Conservation (phyloP, 2,797 vertebrate genomes). For the Triplophysa bombifrons region DNA sequence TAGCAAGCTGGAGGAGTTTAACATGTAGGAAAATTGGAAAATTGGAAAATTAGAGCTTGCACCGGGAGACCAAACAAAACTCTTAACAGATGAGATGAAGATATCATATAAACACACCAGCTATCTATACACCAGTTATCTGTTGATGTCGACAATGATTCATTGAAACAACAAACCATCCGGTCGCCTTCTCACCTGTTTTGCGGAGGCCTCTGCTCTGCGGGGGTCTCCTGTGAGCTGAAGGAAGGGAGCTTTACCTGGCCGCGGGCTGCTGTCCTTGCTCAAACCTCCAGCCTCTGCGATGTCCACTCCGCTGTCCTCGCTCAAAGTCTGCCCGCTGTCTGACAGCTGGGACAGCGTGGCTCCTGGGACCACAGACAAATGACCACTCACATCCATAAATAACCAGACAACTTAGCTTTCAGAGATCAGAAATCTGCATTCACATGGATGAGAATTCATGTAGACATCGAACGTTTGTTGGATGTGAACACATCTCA, state of each 20-base stretch:
- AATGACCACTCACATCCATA: slow-evolving; percentile 27
- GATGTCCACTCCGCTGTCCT: slow-evolving; percentile 96
- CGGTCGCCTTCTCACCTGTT: slow-evolving; percentile 69
- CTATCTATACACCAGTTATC: neutral
- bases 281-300: slow-evolving; percentile 78
- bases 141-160: neutral
- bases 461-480: slow-evolving; percentile 4
- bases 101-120: neutral
- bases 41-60: slow-evolving; percentile 16
- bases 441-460: slow-evolving; percentile 7
- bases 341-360: slow-evolving; percentile 93
- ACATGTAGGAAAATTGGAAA: slow-evolving; percentile 3
- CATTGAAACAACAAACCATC: neutral
- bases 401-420: slow-evolving; percentile 14
- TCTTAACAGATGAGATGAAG: neutral
- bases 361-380: slow-evolving; percentile 74
- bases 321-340: slow-evolving; percentile 95
- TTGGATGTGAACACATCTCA: neutral
- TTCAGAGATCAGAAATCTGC: slow-evolving; percentile 10
- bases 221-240: slow-evolving; percentile 64
- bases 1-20: neutral
- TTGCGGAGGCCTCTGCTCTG: slow-evolving; percentile 62
- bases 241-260: slow-evolving; percentile 73
- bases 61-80: neutral
- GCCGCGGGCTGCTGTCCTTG: slow-evolving; percentile 80